Evolutionary conservation across 2,888 invertebrate genomes (phyloP).

Genomic region (Dusona sp.): DNA sequence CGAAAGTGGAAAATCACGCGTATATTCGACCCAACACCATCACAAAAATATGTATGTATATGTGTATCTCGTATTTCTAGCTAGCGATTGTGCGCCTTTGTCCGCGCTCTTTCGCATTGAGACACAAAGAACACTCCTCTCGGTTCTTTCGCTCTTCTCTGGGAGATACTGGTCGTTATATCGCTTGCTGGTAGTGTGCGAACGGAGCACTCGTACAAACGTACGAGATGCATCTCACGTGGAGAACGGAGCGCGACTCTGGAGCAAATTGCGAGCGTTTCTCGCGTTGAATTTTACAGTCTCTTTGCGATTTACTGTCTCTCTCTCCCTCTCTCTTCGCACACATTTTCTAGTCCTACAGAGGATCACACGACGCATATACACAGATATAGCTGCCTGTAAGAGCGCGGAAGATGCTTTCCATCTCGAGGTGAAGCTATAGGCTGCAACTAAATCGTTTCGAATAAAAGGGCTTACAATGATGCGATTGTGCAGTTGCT

Average conservation of each 20-base stretch:
- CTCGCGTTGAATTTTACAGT: constrained; percentile 65
- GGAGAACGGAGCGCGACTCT: constrained; percentile 45
- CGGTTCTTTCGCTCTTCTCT: constrained; percentile 60
- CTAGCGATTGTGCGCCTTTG: constrained; percentile 56
- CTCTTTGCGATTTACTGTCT: constrained; percentile 45
- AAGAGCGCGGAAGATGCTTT: constrained; percentile 45
- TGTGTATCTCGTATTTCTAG: constrained; percentile 46
- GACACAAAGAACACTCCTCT: constrained; percentile 63
- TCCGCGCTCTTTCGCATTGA: constrained; percentile 59
- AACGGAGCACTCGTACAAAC: constrained; percentile 37
- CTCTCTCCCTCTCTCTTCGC: background rate
- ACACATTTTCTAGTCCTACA: constrained; percentile 30
- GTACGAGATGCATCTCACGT: constrained; percentile 53
- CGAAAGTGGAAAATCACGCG: constrained; percentile 53
- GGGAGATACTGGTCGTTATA: constrained; percentile 58
- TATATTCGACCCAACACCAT: background rate
- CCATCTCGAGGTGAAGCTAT: background rate
- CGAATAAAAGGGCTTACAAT: constrained; percentile 25
- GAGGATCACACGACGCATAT: constrained; percentile 29
- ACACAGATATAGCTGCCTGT: constrained; percentile 35
- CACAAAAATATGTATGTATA: constrained; percentile 22
- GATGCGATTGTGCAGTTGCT: background rate
- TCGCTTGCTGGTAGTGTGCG: constrained; percentile 51
- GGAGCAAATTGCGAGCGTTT: constrained; percentile 64
- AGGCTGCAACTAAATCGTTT: background rate